Base-by-base conservation (phyloP, 23 tunicate species). In the Pegea sp. region DNA sequence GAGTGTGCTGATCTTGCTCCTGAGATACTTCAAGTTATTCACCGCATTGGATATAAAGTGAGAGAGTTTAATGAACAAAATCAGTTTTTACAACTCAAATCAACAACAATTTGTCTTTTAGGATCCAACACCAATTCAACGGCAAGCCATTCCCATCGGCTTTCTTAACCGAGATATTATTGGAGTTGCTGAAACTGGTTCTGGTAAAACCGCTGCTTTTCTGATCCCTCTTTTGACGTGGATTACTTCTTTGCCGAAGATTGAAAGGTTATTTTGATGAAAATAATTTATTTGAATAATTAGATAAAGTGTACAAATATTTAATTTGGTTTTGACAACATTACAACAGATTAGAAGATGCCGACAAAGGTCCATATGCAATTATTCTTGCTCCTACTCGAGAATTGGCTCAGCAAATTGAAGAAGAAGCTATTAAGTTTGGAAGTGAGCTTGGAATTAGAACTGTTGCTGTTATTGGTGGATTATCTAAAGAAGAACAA, bases 311-410 rank as follows among this genome's bases (percentile, higher is more conserved):
- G n/a, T n/a, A n/a, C n/a, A n/a, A n/a, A n/a, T n/a, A n/a, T n/a
- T n/a, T n/a, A n/a, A n/a, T n/a, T n/a, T n/a, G n/a, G n/a, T n/a
- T n/a, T n/a, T n/a, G n/a, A n/a, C n/a, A 51, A 51, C 56, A 13
- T n/a, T 51, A 19, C n/a, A 43, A 4, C 50, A 68, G 98, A 42
- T 30, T 89, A 31, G 98, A 89, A 57, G 98, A 89, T 53, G 98
- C 91, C 3, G 98, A 89, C 67, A 89, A 89, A 57, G 98, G 98
- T 33, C 98, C 98, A 2, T 89, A 89, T 51, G 98, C 98, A 2
- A 67, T 89, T 42, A 72, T 89, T 32, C 74, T 89, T 30, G 98
- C 98, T 3, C 98, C 98, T 0, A 89, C 98, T 24, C 75, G 98
- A 19, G 98, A 89, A 42, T 53, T 89, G 33, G 98, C 98, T 13